phyloP scores from a whole-genome alignment of 2,888 invertebrate species.

The Buathra laborator region DNA sequence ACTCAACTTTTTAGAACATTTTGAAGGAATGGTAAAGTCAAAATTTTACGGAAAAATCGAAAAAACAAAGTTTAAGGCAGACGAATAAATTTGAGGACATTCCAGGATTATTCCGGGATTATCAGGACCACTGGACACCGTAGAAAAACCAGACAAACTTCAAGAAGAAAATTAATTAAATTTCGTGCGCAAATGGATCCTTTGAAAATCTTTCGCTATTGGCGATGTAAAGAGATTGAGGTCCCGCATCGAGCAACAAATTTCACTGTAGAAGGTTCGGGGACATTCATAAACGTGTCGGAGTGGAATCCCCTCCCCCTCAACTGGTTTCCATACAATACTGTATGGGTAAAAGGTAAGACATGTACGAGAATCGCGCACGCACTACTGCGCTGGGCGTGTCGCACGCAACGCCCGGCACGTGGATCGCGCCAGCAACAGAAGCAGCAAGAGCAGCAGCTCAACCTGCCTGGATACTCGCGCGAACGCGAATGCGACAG shows the following conservation, averaged over 20 bases:
- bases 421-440: conserved; percentile 75
- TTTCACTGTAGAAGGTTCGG: conserved; percentile 1
- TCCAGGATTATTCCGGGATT: too few relatives aligned
- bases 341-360: conserved; percentile 9
- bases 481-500: conserved; percentile 49
- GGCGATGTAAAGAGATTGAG: background rate
- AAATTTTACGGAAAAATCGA: too few relatives aligned
- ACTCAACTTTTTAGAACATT: too few relatives aligned
- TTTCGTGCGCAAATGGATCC: too few relatives aligned
- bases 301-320: background rate
- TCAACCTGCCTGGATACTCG: conserved; percentile 64
- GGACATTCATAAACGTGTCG: conserved; percentile 4
- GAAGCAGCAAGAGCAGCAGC: conserved; percentile 18
- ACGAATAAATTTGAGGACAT: too few relatives aligned
- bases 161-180: too few relatives aligned
- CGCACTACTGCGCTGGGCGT: conserved; percentile 75
- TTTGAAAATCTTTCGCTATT: too few relatives aligned
- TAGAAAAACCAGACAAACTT: too few relatives aligned
- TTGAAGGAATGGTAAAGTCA: too few relatives aligned
- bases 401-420: conserved; percentile 80
- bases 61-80: too few relatives aligned
- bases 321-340: background rate
- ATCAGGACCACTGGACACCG: too few relatives aligned
- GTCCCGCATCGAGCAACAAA: conserved; percentile 1
- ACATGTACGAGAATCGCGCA: conserved; percentile 49